These are phyloP conservation scores for Tyrophagus putrescentiae DNA, from an alignment of 1,140 invertebrate genomes.

Conservation along the genomic window DNA sequence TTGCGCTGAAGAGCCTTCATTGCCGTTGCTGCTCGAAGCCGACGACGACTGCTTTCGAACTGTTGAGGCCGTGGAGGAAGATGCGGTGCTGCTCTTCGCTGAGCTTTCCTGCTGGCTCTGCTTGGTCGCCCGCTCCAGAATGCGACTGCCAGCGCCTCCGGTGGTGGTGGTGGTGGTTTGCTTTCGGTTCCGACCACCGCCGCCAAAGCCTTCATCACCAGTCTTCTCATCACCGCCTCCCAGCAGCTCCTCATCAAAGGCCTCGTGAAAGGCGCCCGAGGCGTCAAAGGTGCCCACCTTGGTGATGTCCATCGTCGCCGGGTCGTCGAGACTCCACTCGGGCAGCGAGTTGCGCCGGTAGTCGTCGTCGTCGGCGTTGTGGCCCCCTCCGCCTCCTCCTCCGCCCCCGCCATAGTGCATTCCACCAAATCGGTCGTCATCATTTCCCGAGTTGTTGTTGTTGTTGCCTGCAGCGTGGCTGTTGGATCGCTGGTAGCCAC, in stretches of 20 bases:
- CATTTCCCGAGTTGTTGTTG: not conserved
- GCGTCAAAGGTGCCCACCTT: conserved; percentile 66
- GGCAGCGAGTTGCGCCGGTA: conserved; percentile 31
- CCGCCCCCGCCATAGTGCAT: not conserved
- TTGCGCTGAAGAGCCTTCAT: too few relatives aligned
- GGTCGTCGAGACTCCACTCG: conserved; percentile 36
- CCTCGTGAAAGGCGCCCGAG: conserved; percentile 52
- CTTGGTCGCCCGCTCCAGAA: too few relatives aligned
- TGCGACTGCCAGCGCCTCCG: too few relatives aligned
- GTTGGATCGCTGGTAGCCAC: not conserved
- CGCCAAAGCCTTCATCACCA: conserved; percentile 31
- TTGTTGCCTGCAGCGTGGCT: not conserved
- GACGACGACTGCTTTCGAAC: too few relatives aligned
- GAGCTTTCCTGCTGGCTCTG: too few relatives aligned
- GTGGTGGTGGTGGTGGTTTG: not conserved
- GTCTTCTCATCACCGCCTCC: conserved; percentile 27
- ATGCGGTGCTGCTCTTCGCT: too few relatives aligned
- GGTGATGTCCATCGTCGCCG: conserved; percentile 40
- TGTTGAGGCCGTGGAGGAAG: too few relatives aligned
- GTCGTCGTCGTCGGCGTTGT: conserved; percentile 19
- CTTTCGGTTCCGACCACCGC: conserved; percentile 3
- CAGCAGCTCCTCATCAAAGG: conserved; percentile 15
- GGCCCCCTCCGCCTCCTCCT: not conserved
- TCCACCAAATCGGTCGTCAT: too few relatives aligned
- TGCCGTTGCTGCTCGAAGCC: too few relatives aligned